Evolutionary conservation across 2,797 vertebrate species (phyloP), one percentile per base, ranked within the genome.

Genomic region (Microctenopoma lineatum): DNA sequence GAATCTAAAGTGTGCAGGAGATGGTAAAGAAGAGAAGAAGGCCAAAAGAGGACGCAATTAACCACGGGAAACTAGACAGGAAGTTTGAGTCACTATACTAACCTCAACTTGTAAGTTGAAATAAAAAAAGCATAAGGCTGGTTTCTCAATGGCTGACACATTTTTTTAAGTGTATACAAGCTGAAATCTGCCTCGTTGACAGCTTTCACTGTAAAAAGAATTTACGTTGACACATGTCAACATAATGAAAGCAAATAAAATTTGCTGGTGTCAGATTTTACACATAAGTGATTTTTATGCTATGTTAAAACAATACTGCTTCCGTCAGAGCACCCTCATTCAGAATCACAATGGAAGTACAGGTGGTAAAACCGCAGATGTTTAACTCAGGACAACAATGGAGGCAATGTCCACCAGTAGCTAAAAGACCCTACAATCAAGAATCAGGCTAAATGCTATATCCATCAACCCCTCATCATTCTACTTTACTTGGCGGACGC

Each of bases 71-170:
- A 77, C 57, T 15, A 79, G 72, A 84, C 84, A 91, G 85, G 81
- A 88, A 84, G 84, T 90, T 83, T 61, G 42, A 15, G 59, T 87
- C 25, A 26, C 87, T 82, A 87, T 86, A 62, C 87, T 78, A 93
- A 94, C 89, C 66, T 46, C 48, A 62, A 71, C 67, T 82, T 76
- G 60, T 50, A 54, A 48, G 46, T 60, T 16, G 70, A 70, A 64
- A 83, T 73, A 51, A 44, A 78, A 70, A 32, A 32, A 32, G 29
- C 29, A 2, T 2, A 48, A 46, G 65, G 48, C 71, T 80, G 77
- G 73, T 72, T 81, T 81, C 52, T 73, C 45, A 78, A 82, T 68
- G 15, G 71, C 78, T 84, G 46, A 74, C 65, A 79, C 64, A 69
- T 75, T 84, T 79, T 59, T 61, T 36, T 83, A 64, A 36, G 39